Conservation (phyloP, 2,797 vertebrate genomes). For the Trachurus trachurus region DNA sequence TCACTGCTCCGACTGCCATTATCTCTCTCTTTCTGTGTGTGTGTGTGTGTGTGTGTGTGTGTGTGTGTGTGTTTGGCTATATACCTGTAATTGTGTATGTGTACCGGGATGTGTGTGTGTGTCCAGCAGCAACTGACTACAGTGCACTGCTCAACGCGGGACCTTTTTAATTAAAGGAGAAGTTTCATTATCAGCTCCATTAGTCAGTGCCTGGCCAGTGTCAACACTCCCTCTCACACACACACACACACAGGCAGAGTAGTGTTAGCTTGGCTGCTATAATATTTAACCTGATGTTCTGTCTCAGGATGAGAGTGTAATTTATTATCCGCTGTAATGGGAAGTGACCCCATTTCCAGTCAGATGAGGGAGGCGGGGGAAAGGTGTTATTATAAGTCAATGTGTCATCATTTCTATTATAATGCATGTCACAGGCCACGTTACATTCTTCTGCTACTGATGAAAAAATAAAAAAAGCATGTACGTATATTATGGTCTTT, state of each 20-base stretch:
- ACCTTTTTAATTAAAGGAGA: slow-evolving; percentile 83
- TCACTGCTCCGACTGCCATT: slow-evolving; percentile 27
- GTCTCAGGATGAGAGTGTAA: slow-evolving; percentile 65
- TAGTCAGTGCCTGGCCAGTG: slow-evolving; percentile 72
- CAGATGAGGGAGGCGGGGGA: slow-evolving; percentile 45
- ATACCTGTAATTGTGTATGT: background rate
- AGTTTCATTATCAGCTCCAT: slow-evolving; percentile 81
- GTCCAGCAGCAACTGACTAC: slow-evolving; percentile 43
- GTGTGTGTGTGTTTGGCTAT: slow-evolving; percentile 1
- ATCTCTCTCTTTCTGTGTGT: slow-evolving; percentile 25
- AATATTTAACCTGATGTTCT: slow-evolving; percentile 74
- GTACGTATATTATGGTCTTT: too few relatives aligned
- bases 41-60: background rate
- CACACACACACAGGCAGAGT: slow-evolving; percentile 30
- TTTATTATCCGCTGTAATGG: slow-evolving; percentile 65
- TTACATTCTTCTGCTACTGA: background rate
- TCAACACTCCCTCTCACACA: slow-evolving; percentile 43
- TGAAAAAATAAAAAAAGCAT: background rate
- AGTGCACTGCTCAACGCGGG: slow-evolving; percentile 52
- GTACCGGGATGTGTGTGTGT: slow-evolving; percentile 4
- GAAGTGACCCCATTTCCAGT: slow-evolving; percentile 60
- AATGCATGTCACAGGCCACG: slow-evolving; percentile 42
- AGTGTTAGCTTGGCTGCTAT: slow-evolving; percentile 40
- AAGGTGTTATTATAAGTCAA: slow-evolving; percentile 47
- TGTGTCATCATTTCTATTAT: slow-evolving; percentile 44